Conservation (phyloP, 2,888 invertebrate species). For the Eurytoma californica region DNA sequence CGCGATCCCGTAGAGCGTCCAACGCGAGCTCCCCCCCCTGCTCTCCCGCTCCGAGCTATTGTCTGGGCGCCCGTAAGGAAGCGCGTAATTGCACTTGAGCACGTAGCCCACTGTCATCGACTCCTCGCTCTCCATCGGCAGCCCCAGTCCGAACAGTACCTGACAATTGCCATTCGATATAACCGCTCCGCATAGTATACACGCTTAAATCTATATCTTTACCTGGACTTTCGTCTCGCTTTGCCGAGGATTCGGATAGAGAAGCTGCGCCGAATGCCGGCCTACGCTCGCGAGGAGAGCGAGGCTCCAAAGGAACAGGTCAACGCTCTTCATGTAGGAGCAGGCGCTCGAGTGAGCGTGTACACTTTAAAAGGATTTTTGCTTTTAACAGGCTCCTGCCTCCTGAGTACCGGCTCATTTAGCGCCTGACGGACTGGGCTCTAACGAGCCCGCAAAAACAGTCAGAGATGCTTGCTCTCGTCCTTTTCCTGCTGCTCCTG, state of each 20-base stretch:
- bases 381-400: neutral
- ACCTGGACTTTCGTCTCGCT: conserved; percentile 72
- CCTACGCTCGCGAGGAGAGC: too few species aligned
- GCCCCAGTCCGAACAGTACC: conserved; percentile 76
- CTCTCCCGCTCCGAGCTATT: neutral
- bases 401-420: conserved; percentile 20
- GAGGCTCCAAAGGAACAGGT: neutral
- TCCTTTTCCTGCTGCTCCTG: neutral
- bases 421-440: conserved; percentile 1
- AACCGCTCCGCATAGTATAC: too few species aligned
- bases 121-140: conserved; percentile 75
- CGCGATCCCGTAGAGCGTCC: conserved; percentile 81
- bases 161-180: too few species aligned
- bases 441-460: neutral
- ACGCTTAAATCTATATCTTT: too few species aligned
- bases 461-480: neutral
- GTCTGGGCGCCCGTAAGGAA: conserved; percentile 71
- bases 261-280: conserved; percentile 47
- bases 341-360: neutral
- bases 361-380: neutral
- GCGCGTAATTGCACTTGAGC: conserved; percentile 74
- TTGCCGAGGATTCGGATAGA: conserved; percentile 65
- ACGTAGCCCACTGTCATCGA: conserved; percentile 76
- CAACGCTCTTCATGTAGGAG: neutral
- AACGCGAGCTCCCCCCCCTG: conserved; percentile 67